Evolutionary conservation across 1,140 invertebrate species (phyloP).

Genomic region (Lepidostoma basale): DNA sequence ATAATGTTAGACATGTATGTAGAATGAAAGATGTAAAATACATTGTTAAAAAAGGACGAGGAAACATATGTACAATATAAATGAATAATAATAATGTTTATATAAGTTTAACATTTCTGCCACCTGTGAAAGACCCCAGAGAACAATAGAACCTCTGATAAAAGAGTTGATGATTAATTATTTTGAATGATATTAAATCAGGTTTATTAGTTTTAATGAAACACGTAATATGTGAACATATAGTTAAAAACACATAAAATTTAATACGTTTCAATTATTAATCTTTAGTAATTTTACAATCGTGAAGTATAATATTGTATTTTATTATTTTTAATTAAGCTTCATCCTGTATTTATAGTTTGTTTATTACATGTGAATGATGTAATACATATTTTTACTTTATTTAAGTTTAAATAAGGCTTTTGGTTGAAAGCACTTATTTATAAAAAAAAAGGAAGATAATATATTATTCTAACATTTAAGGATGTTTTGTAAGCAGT

Average conservation of each 20-base stretch:
- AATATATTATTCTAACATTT: not conserved
- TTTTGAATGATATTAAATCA: not conserved
- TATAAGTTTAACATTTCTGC: no score
- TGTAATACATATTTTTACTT: not conserved
- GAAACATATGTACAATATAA: no score
- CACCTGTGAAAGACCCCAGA: no score
- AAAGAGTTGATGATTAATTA: not conserved
- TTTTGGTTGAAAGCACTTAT: no score
- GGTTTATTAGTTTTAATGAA: not conserved
- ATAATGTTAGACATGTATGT: no score
- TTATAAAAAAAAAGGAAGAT: not conserved
- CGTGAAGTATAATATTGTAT: constrained; percentile 7
- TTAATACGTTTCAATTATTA: not conserved
- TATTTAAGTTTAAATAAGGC: not conserved
- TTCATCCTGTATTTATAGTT: constrained; percentile 1
- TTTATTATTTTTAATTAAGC: not conserved
- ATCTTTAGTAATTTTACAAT: not conserved
- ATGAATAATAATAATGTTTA: no score
- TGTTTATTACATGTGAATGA: not conserved
- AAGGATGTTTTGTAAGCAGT: not conserved
- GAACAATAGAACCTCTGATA: not conserved
- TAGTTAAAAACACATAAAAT: not conserved
- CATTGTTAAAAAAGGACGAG: no score
- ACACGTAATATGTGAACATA: not conserved
- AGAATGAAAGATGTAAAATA: no score